Conservation (phyloP, 2,888 invertebrate species). For the Seira musarum region DNA sequence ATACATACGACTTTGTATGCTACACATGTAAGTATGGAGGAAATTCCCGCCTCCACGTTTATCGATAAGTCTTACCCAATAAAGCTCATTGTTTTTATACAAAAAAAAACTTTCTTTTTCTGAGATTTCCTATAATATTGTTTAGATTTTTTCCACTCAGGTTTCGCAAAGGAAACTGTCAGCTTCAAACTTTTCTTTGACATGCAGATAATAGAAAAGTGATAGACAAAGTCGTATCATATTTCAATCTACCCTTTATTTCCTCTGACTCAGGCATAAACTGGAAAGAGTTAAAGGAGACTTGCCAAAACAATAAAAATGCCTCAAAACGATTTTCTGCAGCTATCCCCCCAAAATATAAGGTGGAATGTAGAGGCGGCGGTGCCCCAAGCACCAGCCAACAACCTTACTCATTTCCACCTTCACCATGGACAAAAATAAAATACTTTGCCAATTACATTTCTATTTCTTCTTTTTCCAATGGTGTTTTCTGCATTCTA, state of each 20-base stretch:
- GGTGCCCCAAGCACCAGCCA: no score
- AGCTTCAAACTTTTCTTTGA: background rate
- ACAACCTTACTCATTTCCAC: no score
- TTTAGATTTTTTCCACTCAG: background rate
- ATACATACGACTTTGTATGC: background rate
- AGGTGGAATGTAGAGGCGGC: no score
- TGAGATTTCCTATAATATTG: background rate
- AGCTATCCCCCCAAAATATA: no score
- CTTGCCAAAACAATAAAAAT: background rate
- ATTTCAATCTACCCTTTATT: background rate
- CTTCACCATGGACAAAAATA: no score
- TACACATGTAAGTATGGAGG: background rate
- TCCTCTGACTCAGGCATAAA: background rate
- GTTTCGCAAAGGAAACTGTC: background rate
- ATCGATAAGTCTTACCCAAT: no score
- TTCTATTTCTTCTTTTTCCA: background rate
- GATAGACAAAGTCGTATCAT: background rate
- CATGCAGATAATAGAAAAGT: background rate
- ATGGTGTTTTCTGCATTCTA: background rate
- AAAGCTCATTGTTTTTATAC: background rate
- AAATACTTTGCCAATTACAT: background rate
- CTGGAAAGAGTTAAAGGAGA: background rate
- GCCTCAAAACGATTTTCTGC: background rate
- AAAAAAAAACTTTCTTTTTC: background rate
- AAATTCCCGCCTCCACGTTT: background rate